A percentile compares a stretch with the other conserved stretches of the same genome.
phyloP scores from a whole-genome alignment of 2,888 invertebrate genomes.

The Drosophila multiciliata region DNA sequence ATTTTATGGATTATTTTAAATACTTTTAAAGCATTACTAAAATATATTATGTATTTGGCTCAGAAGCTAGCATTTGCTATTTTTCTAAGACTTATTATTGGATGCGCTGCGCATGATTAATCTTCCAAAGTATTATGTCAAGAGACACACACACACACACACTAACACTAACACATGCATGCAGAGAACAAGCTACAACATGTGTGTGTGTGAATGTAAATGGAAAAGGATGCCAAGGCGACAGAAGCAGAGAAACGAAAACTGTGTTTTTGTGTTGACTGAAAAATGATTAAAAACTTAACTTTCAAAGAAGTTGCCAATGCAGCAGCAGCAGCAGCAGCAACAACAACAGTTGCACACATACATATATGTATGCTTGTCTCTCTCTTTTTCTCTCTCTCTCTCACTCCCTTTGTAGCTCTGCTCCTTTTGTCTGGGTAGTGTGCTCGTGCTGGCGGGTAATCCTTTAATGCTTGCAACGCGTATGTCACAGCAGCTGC shows the following conservation, averaged over 20 bases:
- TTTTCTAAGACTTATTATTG: constrained; percentile 48
- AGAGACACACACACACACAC: constrained; percentile 7
- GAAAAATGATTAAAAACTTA: constrained; percentile 73
- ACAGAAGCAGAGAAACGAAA: constrained; percentile 23
- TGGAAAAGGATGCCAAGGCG: constrained; percentile 26
- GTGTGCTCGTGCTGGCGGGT: constrained; percentile 47
- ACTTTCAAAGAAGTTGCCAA: constrained; percentile 69
- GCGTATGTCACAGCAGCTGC: constrained; percentile 73
- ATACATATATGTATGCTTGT: constrained; percentile 7
- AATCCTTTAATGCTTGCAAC: constrained; percentile 72
- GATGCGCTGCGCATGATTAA: constrained; percentile 66
- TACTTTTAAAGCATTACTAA: not conserved
- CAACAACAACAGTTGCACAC: constrained; percentile 11
- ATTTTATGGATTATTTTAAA: not conserved
- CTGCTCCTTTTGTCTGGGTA: not conserved
- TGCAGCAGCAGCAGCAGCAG: constrained; percentile 22
- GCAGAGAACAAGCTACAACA: constrained; percentile 1
- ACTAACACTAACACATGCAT: not conserved
- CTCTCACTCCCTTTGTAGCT: constrained; percentile 4
- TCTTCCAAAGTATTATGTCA: constrained; percentile 48
- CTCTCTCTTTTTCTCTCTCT: constrained; percentile 11
- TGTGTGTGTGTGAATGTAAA: constrained; percentile 11
- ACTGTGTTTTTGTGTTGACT: constrained; percentile 51
- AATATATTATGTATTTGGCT: not conserved
- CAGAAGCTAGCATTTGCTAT: constrained; percentile 15